Percentiles rank a stretch among this genome's conserved stretches.
phyloP scores from a whole-genome alignment of 2,888 invertebrate species.

The Lymantria dispar region DNA sequence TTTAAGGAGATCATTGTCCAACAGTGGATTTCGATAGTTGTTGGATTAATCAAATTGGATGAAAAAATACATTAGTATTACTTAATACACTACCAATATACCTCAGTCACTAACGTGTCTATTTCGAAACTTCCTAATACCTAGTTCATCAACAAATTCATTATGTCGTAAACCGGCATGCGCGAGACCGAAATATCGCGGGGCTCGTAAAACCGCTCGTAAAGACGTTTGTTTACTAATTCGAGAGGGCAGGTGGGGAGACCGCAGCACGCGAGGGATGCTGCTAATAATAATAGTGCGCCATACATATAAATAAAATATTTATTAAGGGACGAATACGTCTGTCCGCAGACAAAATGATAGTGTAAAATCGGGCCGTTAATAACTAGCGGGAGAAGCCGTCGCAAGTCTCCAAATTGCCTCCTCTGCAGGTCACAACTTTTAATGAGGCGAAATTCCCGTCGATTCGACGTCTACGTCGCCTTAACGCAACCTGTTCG shows the following conservation, averaged over 20 bases:
- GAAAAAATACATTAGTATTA: slow-evolving; percentile 11
- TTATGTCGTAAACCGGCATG: slow-evolving; percentile 80
- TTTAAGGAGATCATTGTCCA: slow-evolving; percentile 3
- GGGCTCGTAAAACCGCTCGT: slow-evolving; percentile 79
- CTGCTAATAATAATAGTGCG: slow-evolving; percentile 66
- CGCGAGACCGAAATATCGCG: slow-evolving; percentile 81
- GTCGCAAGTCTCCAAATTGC: slow-evolving; percentile 73
- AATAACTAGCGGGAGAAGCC: slow-evolving; percentile 69
- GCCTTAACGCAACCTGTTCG: slow-evolving; percentile 81
- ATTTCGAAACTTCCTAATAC: slow-evolving; percentile 80
- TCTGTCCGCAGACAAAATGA: slow-evolving; percentile 42
- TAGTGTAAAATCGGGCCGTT: slow-evolving; percentile 70
- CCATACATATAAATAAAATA: slow-evolving; percentile 38
- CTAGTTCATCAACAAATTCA: slow-evolving; percentile 82
- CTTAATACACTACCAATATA: slow-evolving; percentile 34
- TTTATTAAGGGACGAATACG: slow-evolving; percentile 29
- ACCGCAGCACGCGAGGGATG: slow-evolving; percentile 63
- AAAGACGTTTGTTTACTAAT: slow-evolving; percentile 83
- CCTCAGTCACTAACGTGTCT: slow-evolving; percentile 70
- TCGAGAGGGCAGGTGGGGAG: slow-evolving; percentile 78
- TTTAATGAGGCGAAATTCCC: slow-evolving; percentile 82
- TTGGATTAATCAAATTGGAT: background rate
- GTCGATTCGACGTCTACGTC: slow-evolving; percentile 68
- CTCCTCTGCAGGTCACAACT: slow-evolving; percentile 78
- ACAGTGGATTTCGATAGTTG: no score